phyloP scores from a whole-genome alignment of 2,797 vertebrate species.

The Notolabrus celidotus region DNA sequence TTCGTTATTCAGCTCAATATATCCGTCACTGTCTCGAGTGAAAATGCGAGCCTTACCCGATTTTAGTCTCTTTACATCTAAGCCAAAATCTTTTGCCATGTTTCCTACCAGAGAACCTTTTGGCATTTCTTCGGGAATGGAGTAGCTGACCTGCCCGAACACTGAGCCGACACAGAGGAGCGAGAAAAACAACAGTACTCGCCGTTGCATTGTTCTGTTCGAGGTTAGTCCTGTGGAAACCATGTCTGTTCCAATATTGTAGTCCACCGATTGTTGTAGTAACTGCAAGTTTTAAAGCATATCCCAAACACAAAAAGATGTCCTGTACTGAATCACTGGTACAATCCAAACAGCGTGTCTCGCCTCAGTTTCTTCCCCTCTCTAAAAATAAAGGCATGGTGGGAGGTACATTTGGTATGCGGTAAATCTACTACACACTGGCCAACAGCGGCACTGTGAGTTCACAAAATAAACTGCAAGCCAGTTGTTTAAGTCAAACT shows the following conservation, averaged over 20 bases:
- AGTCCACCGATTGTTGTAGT: fast-evolving
- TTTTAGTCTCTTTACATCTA: constrained; percentile 80
- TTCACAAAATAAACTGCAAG: constrained; percentile 49
- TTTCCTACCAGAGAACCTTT: constrained; percentile 81
- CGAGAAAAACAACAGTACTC: constrained; percentile 84
- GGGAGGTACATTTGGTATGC: constrained; percentile 33
- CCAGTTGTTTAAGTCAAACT: neutral
- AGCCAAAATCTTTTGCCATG: constrained; percentile 77
- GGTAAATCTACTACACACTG: neutral
- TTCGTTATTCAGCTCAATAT: constrained; percentile 72
- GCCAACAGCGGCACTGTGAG: constrained; percentile 79
- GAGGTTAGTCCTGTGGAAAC: neutral
- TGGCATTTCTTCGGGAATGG: constrained; percentile 89
- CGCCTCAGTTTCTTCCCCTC: constrained; percentile 18
- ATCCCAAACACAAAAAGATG: fast-evolving
- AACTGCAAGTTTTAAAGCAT: neutral
- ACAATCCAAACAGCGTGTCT: fast-evolving
- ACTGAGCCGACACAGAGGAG: constrained; percentile 75
- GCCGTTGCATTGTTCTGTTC: constrained; percentile 82
- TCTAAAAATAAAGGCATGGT: constrained; percentile 30
- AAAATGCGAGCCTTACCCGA: constrained; percentile 86
- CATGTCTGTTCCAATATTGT: neutral
- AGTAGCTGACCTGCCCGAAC: constrained; percentile 88
- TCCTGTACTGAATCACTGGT: neutral
- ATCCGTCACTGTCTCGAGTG: constrained; percentile 58